Evolutionary conservation across 2,113 vertebrate species (phyloP), one percentile per base, ranked within the genome.

Genomic region (Sturnus vulgaris): DNA sequence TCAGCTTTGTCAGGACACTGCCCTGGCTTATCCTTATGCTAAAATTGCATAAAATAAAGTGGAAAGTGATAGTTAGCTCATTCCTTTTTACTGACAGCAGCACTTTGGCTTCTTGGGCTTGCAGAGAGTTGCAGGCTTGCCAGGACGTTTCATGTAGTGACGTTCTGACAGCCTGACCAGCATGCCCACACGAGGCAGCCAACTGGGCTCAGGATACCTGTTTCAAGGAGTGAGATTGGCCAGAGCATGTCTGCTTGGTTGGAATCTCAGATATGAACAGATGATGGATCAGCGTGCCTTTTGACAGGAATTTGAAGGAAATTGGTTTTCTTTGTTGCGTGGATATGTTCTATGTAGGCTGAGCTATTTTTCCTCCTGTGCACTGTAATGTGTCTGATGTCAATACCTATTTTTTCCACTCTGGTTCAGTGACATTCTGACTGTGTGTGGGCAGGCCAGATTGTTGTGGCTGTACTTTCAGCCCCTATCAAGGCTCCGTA

Each of bases 251-350:
- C 86, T 73, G 86, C 4, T 83, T 57, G 66, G 35, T 73, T 95
- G 92, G 91, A 93, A 83, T 92, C 80, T 92, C 76, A 70, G 2
- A n/a, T 52, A 63, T n/a, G 96, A 96, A n/a, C 94, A 96, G 95
- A 52, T 86, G 92, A 94, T 25, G 65, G 80, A 92, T 82, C 88
- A 93, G 76, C 1, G 0, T 96, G 90, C 69, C 63, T 86, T 89
- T 88, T 83, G 82, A 93, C 68, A 66, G 76, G 59, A 81, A 57
- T 88, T 92, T 69, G 53, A 92, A 80, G 85, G 86, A 92, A 92
- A 63, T 47, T 35, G 42, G 40, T 25, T 49, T 61, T 46, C 52
- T 96, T 85, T 77, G 71, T 88, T 93, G 68, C 21, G 0, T 46
- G 47, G 69, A 16, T 73, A 39, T 82, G 39, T 87, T 89, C 5